Conservation (phyloP, 2,797 vertebrate species). For the Sebastes cheni region DNA sequence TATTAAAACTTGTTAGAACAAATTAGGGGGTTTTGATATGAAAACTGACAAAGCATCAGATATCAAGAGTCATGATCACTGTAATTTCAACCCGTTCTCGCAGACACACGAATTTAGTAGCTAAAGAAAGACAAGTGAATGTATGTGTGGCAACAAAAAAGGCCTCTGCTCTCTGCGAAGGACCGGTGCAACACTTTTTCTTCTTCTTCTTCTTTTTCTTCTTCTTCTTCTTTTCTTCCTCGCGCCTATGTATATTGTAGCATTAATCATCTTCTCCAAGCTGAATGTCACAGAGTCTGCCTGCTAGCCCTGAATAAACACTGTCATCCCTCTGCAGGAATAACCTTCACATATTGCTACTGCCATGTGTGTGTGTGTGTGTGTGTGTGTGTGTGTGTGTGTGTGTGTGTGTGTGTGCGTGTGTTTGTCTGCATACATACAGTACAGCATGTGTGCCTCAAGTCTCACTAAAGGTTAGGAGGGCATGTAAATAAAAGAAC, state of each 20-base stretch:
- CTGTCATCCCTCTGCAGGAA: slow-evolving; percentile 75
- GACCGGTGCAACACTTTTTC: slow-evolving; percentile 12
- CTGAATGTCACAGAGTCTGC: slow-evolving; percentile 77
- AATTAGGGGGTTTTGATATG: slow-evolving; percentile 30
- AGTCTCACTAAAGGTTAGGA: slow-evolving; percentile 65
- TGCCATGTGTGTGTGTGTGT: slow-evolving; percentile 52
- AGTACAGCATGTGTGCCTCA: slow-evolving; percentile 21
- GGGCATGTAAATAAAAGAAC: slow-evolving; percentile 75
- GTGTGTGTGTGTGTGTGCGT: slow-evolving; percentile 36
- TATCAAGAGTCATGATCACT: slow-evolving; percentile 25
- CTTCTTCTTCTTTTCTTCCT: slow-evolving; percentile 25
- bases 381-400: slow-evolving; percentile 46
- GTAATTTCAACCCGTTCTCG: slow-evolving; percentile 14
- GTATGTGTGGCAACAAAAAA: slow-evolving; percentile 25
- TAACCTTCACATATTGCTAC: slow-evolving; percentile 78
- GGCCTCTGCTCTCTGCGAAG: slow-evolving; percentile 25
- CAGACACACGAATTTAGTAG: slow-evolving; percentile 3
- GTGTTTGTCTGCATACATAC: slow-evolving; percentile 18
- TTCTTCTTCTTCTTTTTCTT: slow-evolving; percentile 6
- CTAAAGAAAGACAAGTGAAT: slow-evolving; percentile 15
- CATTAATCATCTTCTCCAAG: slow-evolving; percentile 78
- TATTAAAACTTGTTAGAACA: slow-evolving; percentile 32
- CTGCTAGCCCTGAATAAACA: slow-evolving; percentile 80
- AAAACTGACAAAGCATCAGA: slow-evolving; percentile 30
- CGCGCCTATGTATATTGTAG: slow-evolving; percentile 71